Base-by-base conservation (phyloP, 2,888 invertebrate species). In the Belgica antarctica region DNA sequence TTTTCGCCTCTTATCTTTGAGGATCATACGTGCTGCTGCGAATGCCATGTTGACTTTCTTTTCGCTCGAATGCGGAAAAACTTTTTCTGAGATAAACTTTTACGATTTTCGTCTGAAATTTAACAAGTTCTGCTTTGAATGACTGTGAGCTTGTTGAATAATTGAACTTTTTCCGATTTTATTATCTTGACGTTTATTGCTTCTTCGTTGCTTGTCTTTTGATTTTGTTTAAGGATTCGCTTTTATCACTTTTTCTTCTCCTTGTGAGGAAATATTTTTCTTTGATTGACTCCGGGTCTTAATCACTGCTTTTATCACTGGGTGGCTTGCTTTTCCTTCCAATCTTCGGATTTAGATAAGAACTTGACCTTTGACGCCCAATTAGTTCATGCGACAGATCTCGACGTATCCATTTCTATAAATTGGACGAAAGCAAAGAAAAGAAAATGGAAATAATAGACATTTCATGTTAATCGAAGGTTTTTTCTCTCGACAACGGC, bases 11-110 rank as follows among this genome's bases (percentile, higher is more conserved):
- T 89, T 90, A 80, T 90, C 90, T 82, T 90, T 90, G 74, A 90
- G 82, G 76, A 90, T 90, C 90, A 90, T 90, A 70, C 90, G 85
- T 69, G 90, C 90, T 57, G 90, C 90, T 61, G 90, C 90, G 78
- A 90, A 90, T 79, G 90, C 90, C 90, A 90, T 90, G 75, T 83
- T 75, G 57, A 12, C 17, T 10, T 27, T 52, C 4, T 7, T 46
- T 46, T 7, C 17, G 7, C n/a, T 46, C 12, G 8, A 12, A 12
- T 12, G 4, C 12, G 12, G 8, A 15, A 4, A 12, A 46, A 46
- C 8, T 46, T 46, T n/a, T n/a, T n/a, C n/a, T n/a, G 41, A 10
- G n/a, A n/a, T n/a, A n/a, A 10, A 41, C 8, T 59, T 59, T 10
- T 12, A 41, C 3, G 12, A 52, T 22, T 17, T 52, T 52, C n/a